phyloP scores from a whole-genome alignment of 2,888 invertebrate species.

The Carpatolechia fugitivella region DNA sequence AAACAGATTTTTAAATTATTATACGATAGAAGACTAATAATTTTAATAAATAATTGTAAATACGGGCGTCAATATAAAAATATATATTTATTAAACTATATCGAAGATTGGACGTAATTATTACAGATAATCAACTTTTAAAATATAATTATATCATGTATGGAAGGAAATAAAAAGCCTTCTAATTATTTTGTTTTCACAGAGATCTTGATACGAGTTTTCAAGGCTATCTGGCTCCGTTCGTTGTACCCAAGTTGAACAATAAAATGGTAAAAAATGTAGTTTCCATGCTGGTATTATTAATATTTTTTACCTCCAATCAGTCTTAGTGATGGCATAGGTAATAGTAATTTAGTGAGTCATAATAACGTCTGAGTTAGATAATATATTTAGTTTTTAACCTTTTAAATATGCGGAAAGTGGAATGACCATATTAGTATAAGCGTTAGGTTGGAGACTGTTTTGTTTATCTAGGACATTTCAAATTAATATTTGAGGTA shows the following conservation, averaged over 20 bases:
- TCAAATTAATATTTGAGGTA: too few relatives aligned
- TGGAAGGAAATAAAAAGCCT: constrained; percentile 9
- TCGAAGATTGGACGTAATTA: background rate
- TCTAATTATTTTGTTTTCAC: constrained; percentile 16
- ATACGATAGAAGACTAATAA: background rate
- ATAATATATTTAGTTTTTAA: background rate
- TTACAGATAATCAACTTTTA: too few relatives aligned
- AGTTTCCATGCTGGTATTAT: constrained; percentile 22
- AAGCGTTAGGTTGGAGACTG: background rate
- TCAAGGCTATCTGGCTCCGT: constrained; percentile 68
- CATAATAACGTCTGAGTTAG: background rate
- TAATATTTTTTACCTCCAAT: constrained; percentile 7
- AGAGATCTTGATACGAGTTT: constrained; percentile 34
- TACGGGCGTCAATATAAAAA: too few relatives aligned
- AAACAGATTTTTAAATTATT: background rate
- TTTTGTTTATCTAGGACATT: too few relatives aligned
- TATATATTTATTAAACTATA: background rate
- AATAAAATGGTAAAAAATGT: constrained; percentile 23
- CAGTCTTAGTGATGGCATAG: background rate
- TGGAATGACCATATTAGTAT: constrained; percentile 1
- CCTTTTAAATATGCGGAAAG: background rate
- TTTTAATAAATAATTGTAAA: background rate
- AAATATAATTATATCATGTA: background rate
- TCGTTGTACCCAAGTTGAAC: constrained; percentile 56
- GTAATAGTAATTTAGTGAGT: constrained; percentile 1